phyloP scores from a whole-genome alignment of 1,140 invertebrate species.

The Thaumatotibia leucotreta region DNA sequence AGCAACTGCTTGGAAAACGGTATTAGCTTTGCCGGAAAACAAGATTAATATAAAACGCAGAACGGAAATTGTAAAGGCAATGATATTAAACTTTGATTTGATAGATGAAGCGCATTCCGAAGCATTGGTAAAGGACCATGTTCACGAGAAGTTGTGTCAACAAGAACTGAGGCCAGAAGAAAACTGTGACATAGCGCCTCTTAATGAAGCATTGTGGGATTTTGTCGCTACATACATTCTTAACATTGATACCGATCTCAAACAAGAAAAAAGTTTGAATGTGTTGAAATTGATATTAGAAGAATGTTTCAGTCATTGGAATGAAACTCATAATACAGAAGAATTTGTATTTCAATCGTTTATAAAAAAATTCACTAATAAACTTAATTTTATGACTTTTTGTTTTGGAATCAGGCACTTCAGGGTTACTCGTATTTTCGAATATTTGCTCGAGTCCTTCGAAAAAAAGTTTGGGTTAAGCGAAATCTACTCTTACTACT shows the following conservation, averaged over 20 bases:
- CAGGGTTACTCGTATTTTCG: not conserved
- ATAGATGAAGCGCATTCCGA: conserved; percentile 29
- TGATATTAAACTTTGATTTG: conserved; percentile 20
- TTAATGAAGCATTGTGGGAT: conserved; percentile 33
- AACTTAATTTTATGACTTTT: not conserved
- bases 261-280: conserved; percentile 26
- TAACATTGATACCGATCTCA: conserved; percentile 22
- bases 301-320: conserved; percentile 27
- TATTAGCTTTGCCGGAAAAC: conserved; percentile 33
- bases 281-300: conserved; percentile 28
- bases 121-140: conserved; percentile 32
- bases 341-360: conserved; percentile 18
- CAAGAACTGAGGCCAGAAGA: conserved; percentile 19
- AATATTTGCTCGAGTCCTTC: not conserved
- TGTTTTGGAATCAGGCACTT: not conserved
- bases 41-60: conserved; percentile 27
- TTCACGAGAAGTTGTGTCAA: conserved; percentile 26
- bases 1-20: conserved; percentile 32
- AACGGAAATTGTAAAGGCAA: conserved; percentile 21
- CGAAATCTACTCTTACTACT: not conserved
- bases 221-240: conserved; percentile 36
- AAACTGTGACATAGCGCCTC: conserved; percentile 12
- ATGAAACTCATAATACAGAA: conserved; percentile 17
- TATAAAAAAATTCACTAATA: not conserved
- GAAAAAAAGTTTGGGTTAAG: not conserved